phyloP scores from a whole-genome alignment of 2,113 vertebrate species.

The Sprattus sprattus region DNA sequence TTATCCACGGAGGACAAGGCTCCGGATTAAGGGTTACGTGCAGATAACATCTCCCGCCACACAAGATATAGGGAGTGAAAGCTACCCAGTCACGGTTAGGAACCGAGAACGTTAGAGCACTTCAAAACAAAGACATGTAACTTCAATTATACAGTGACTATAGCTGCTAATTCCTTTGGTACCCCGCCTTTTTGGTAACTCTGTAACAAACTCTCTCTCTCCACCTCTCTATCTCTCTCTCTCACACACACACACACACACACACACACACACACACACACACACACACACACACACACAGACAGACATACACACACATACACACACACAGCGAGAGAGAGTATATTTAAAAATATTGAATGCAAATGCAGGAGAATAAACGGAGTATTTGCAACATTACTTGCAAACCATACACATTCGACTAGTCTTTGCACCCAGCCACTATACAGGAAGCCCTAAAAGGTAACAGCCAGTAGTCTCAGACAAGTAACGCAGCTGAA shows the following conservation, averaged over 20 bases:
- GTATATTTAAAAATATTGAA: background rate
- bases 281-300: background rate
- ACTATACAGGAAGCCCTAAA: background rate
- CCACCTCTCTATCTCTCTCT: background rate
- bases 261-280: slow-evolving; percentile 8
- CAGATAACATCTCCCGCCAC: slow-evolving; percentile 74
- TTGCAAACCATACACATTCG: background rate
- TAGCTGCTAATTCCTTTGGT: slow-evolving; percentile 16
- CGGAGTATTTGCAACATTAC: background rate
- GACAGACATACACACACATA: background rate
- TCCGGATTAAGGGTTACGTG: slow-evolving; percentile 67
- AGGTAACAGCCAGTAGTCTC: background rate
- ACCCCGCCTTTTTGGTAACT: background rate
- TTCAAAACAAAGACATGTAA: slow-evolving; percentile 53
- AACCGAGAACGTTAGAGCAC: slow-evolving; percentile 48
- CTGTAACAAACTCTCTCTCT: too few species aligned
- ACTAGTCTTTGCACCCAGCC: background rate
- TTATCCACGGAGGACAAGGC: slow-evolving; percentile 71
- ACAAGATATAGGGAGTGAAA: slow-evolving; percentile 67
- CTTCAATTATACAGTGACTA: slow-evolving; percentile 5
- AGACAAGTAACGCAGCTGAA: background rate
- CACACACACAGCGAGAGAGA: too few species aligned
- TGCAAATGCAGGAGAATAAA: background rate
- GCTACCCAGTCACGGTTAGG: slow-evolving; percentile 50
- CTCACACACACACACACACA: background rate